phyloP scores from a whole-genome alignment of 1,140 invertebrate species.

The Drosophila mayri region DNA sequence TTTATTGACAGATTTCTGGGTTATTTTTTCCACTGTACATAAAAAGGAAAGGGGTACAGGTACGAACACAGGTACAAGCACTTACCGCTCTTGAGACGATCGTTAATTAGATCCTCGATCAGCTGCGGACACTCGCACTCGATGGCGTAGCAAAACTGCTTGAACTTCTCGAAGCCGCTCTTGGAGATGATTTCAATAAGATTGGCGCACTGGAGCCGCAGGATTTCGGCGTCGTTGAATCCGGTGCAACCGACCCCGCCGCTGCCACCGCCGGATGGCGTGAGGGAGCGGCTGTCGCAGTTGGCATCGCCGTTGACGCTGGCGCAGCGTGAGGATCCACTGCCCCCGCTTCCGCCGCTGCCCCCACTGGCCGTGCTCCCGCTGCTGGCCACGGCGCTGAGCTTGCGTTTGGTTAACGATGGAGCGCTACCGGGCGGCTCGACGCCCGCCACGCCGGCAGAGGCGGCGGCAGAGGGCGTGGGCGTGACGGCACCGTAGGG shows the following conservation, averaged over 20 bases:
- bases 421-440: slow-evolving; percentile 70
- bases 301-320: slow-evolving; percentile 76
- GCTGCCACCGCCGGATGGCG: slow-evolving; percentile 64
- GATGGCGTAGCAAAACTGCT: slow-evolving; percentile 86
- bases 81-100: slow-evolving; percentile 84
- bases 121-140: slow-evolving; percentile 86
- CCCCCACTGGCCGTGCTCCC: slow-evolving; percentile 66
- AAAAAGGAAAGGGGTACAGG: neutral
- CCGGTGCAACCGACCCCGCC: slow-evolving; percentile 15
- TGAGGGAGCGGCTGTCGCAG: slow-evolving; percentile 78
- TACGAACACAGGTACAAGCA: slow-evolving; percentile 12
- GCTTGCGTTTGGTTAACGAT: slow-evolving; percentile 70
- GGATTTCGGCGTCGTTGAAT: slow-evolving; percentile 75
- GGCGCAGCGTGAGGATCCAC: slow-evolving; percentile 69
- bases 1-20: neutral
- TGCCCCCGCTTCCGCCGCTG: slow-evolving; percentile 65
- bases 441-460: slow-evolving; percentile 11
- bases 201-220: slow-evolving; percentile 76
- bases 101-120: slow-evolving; percentile 86
- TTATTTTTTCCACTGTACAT: slow-evolving; percentile 3
- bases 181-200: slow-evolving; percentile 86
- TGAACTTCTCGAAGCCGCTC: slow-evolving; percentile 86
- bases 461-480: slow-evolving; percentile 20
- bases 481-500: slow-evolving; percentile 43
- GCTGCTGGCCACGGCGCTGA: slow-evolving; percentile 75